These are phyloP conservation scores for Albula goreensis DNA, from an alignment of 2,113 vertebrate genomes.

Conservation along the genomic window DNA sequence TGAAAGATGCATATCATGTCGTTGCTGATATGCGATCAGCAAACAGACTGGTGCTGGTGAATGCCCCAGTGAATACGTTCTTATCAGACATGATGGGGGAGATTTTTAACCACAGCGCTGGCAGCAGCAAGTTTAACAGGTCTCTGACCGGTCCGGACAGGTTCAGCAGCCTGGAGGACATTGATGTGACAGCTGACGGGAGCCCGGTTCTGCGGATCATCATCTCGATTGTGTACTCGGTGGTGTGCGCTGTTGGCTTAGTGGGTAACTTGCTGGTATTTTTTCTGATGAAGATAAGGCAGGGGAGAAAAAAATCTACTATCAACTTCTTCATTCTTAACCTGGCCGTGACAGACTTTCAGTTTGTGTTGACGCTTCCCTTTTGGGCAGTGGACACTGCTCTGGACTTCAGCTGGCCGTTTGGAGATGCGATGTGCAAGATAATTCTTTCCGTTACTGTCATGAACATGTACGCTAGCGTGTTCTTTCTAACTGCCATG, in stretches of 20 bases:
- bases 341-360: slow-evolving; percentile 71
- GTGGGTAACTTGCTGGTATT: slow-evolving; percentile 70
- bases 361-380: slow-evolving; percentile 73
- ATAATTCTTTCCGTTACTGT: slow-evolving; percentile 71
- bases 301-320: slow-evolving; percentile 62
- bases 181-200: slow-evolving; percentile 61
- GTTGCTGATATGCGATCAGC: slow-evolving; percentile 32
- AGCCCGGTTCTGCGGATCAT: slow-evolving; percentile 63
- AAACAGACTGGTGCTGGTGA: slow-evolving; percentile 24
- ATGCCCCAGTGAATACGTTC: slow-evolving; percentile 28
- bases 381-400: slow-evolving; percentile 75
- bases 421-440: slow-evolving; percentile 71
- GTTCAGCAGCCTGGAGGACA: slow-evolving; percentile 57
- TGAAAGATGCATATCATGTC: background rate
- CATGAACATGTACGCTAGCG: slow-evolving; percentile 76
- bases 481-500: slow-evolving; percentile 74
- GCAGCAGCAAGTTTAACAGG: slow-evolving; percentile 45
- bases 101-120: slow-evolving; percentile 56
- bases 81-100: slow-evolving; percentile 60
- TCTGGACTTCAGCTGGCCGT: slow-evolving; percentile 77
- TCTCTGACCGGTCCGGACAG: slow-evolving; percentile 43
- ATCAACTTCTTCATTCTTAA: slow-evolving; percentile 73
- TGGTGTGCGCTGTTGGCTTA: slow-evolving; percentile 68
- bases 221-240: slow-evolving; percentile 69
- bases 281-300: slow-evolving; percentile 67